Percentiles rank a stretch among this genome's conserved stretches.
These are phyloP conservation scores for Rosalia funebris DNA, from an alignment of 2,888 invertebrate species.

Conservation along the genomic window DNA sequence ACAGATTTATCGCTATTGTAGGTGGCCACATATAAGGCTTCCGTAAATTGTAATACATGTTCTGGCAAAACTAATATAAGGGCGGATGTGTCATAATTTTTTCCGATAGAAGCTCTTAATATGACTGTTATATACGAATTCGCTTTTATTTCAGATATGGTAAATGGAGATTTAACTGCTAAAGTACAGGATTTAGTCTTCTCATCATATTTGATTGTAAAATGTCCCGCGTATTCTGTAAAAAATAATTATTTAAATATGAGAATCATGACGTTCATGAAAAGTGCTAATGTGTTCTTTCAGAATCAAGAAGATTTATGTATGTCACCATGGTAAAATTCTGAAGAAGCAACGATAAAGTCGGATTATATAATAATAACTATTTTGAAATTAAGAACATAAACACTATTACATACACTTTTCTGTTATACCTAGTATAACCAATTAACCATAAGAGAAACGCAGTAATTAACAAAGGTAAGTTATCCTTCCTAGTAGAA, in stretches of 20 bases:
- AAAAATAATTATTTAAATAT: slow-evolving; percentile 27
- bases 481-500: too few relatives aligned
- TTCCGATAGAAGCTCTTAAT: slow-evolving; percentile 33
- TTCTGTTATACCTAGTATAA: too few relatives aligned
- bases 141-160: slow-evolving; percentile 31
- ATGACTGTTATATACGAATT: slow-evolving; percentile 35
- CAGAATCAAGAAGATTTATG: too few relatives aligned
- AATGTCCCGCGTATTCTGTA: slow-evolving; percentile 38
- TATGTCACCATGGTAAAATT: too few relatives aligned
- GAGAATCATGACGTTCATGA: too few relatives aligned
- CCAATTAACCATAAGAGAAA: too few relatives aligned
- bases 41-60: slow-evolving; percentile 29
- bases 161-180: slow-evolving; percentile 24
- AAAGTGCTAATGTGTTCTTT: too few relatives aligned
- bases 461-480: too few relatives aligned
- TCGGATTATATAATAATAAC: too few relatives aligned
- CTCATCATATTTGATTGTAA: slow-evolving; percentile 23
- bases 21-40: slow-evolving; percentile 27
- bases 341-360: too few relatives aligned
- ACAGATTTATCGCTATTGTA: slow-evolving; percentile 29
- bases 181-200: slow-evolving; percentile 27
- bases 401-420: too few relatives aligned
- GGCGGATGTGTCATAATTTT: slow-evolving; percentile 28
- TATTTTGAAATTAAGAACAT: too few relatives aligned
- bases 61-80: slow-evolving; percentile 36